Conservation (phyloP, 2,888 invertebrate species). For the Automeris io region DNA sequence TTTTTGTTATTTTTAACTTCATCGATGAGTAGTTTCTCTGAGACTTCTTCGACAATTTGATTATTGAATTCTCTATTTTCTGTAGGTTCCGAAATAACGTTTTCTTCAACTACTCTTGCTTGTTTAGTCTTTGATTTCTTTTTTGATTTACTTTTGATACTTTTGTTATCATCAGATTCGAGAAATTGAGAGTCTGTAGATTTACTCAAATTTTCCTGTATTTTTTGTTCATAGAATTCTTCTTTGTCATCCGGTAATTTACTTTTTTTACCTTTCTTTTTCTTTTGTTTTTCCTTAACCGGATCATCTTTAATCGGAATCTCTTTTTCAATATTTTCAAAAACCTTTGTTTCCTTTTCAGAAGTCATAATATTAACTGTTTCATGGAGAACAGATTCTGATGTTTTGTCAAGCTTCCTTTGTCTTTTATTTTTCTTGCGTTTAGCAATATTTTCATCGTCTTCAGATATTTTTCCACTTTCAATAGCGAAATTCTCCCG, state of each 20-base stretch:
- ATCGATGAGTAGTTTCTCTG: constrained; percentile 14
- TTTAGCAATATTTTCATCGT: constrained; percentile 19
- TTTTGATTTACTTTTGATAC: constrained; percentile 15
- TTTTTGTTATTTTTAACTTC: constrained; percentile 39
- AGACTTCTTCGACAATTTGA: not conserved
- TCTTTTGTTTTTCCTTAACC: constrained; percentile 24
- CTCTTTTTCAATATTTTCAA: constrained; percentile 23
- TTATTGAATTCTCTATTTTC: not conserved
- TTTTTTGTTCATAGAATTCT: constrained; percentile 7
- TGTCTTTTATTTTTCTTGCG: constrained; percentile 42
- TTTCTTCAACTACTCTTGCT: constrained; percentile 6
- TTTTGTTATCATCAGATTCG: not conserved
- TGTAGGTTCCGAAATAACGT: constrained; percentile 7
- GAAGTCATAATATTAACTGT: constrained; percentile 15
- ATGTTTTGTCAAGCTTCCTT: constrained; percentile 31
- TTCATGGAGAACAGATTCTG: constrained; percentile 21
- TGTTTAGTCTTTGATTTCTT: constrained; percentile 27
- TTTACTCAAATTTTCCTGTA: constrained; percentile 1
- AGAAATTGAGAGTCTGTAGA: constrained; percentile 5
- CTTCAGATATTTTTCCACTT: not conserved
- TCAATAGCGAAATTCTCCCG: not conserved
- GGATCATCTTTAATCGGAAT: constrained; percentile 26
- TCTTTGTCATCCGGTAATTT: constrained; percentile 12
- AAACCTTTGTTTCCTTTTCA: constrained; percentile 19
- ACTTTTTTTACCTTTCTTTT: constrained; percentile 20